Evolutionary conservation across 2,888 invertebrate species (phyloP).

Genomic region (Neoscelio sp.): DNA sequence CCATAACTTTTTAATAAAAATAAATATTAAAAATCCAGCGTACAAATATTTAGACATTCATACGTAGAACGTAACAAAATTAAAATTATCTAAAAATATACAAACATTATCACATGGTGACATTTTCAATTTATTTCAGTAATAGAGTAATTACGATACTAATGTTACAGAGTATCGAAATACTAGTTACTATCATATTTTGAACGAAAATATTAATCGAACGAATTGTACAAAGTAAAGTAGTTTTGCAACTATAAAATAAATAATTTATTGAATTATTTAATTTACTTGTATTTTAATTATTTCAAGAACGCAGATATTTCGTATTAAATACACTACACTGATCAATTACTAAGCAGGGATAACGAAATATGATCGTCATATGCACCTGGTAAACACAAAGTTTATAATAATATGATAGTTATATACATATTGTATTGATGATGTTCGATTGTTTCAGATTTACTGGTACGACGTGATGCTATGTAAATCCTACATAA

Average conservation of each 20-base stretch:
- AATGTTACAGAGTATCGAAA: no score
- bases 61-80: no score
- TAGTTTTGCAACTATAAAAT: neutral
- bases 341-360: slow-evolving; percentile 5
- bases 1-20: no score
- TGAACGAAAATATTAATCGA: no score
- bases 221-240: no score
- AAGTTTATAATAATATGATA: slow-evolving; percentile 48
- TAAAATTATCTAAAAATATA: no score
- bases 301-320: slow-evolving; percentile 4
- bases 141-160: no score
- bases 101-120: no score
- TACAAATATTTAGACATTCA: no score
- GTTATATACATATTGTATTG: slow-evolving; percentile 33
- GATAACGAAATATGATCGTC: slow-evolving; percentile 12
- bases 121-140: no score
- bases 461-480: slow-evolving; percentile 42
- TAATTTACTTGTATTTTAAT: neutral
- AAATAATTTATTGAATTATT: neutral
- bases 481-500: slow-evolving; percentile 56
- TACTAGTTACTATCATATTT: no score
- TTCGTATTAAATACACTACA: neutral
- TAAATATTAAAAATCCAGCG: no score
- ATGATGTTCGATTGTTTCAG: slow-evolving; percentile 52
- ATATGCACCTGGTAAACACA: slow-evolving; percentile 20